phyloP scores from a whole-genome alignment of 1,140 invertebrate species.

The Chironomus tepperi region DNA sequence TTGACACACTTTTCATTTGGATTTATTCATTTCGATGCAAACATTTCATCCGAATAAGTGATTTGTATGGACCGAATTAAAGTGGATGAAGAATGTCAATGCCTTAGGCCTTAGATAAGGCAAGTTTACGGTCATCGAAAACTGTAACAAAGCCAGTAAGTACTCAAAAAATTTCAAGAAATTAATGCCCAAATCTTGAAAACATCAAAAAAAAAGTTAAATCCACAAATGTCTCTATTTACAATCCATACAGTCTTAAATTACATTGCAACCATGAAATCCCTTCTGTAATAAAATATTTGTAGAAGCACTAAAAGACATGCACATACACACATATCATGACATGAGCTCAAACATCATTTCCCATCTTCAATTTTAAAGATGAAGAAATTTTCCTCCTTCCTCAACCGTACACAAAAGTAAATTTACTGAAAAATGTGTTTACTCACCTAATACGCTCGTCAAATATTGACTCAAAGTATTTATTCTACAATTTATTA shows the following conservation, averaged over 20 bases:
- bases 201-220: not conserved
- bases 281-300: not conserved
- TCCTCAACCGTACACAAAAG: not conserved
- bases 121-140: not conserved
- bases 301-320: not conserved
- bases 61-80: no score
- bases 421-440: constrained; percentile 14
- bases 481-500: constrained; percentile 9
- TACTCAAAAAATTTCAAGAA: no score
- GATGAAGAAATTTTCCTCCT: not conserved
- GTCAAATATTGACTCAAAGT: constrained; percentile 1
- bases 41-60: no score
- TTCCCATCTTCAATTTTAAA: not conserved
- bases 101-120: no score
- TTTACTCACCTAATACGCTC: not conserved
- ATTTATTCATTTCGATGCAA: no score
- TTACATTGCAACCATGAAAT: not conserved
- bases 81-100: no score
- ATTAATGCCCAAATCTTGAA: not conserved
- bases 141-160: no score
- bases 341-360: not conserved
- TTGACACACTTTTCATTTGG: no score
- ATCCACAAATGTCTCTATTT: no score
- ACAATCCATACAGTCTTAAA: no score
- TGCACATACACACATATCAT: not conserved